These are phyloP conservation scores for Lytechinus variegatus DNA, from an alignment of 35 echinoderm and acorn worm genomes.

Conservation along the genomic window DNA sequence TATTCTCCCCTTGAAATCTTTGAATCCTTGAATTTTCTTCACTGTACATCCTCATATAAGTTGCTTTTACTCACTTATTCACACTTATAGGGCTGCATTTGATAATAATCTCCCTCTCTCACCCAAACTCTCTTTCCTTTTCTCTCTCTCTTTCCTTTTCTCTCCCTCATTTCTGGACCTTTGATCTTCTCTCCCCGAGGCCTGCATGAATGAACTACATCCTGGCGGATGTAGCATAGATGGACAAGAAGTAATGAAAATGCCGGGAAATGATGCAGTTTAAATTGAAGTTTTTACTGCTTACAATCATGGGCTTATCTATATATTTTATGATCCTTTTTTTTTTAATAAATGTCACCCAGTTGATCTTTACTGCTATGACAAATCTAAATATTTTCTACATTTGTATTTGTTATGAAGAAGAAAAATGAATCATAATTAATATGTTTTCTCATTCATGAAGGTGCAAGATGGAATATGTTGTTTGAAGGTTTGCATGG, in stretches of 20 bases:
- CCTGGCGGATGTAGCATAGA: constrained; percentile 47
- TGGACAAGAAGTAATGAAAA: constrained; percentile 2
- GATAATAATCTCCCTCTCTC: background rate
- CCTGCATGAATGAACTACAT: constrained; percentile 33
- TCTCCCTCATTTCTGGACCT: background rate
- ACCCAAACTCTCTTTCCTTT: background rate
- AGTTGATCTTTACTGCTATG: too few species aligned
- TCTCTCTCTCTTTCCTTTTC: too few species aligned
- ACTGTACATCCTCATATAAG: background rate
- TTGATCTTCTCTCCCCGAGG: constrained; percentile 7
- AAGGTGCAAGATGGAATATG: too few species aligned
- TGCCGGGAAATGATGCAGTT: background rate
- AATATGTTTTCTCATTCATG: too few species aligned
- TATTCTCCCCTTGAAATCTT: background rate
- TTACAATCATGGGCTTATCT: background rate
- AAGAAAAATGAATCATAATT: too few species aligned
- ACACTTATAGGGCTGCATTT: background rate
- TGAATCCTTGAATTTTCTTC: too few species aligned
- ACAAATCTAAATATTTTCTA: too few species aligned
- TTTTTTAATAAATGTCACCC: too few species aligned
- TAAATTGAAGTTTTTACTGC: background rate
- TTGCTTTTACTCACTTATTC: background rate
- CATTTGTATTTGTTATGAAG: too few species aligned
- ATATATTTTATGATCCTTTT: too few species aligned
- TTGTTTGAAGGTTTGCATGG: too few species aligned